Evolutionary conservation across 2,113 vertebrate species (phyloP), one percentile per base, ranked within the genome.

Genomic region (Gallinago media): DNA sequence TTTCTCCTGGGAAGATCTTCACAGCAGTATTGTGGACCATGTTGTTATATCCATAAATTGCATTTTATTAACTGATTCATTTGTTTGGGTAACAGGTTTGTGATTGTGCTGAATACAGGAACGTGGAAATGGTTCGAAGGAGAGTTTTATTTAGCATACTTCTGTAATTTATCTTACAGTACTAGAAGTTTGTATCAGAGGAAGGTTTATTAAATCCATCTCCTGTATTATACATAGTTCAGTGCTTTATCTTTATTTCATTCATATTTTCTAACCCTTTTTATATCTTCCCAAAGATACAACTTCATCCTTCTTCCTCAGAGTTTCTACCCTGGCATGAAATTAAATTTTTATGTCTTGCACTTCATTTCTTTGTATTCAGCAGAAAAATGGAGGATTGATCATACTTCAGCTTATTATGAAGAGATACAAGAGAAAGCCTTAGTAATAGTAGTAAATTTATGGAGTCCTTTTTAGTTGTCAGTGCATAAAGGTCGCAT

Each of bases 401-500:
- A 44, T 77, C 20, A 5, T 31, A 40, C 17, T 54, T 29, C 0
- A 5, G 13, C 52, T 78, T 82, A 12, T 49, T 66, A 29, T 15
- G 52, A 62, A 67, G 38, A 50, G 55, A 25, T 38, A 83, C 9
- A 44, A 73, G 70, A 77, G 12, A 26, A 65, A 56, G 63, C 54
- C 54, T 61, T 88, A 80, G 50, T 44, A 78, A 70, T 25, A 70
- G n/a, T 49, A 82, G 70, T 55, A 71, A 78, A 59, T 88, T 61
- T 68, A 65, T 32, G 0, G 22, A 54, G 58, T 56, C 36, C n/a
- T 59, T 78, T 85, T 63, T 42, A 72, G 42, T 56, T 56, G 65
- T 52, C 65, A 7, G 31, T 26, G 31, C 20, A 12, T 75, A 71
- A 80, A 46, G 38, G 54, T 55, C 0, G 0, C 2, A 1, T 72